Evolutionary conservation across 1,140 invertebrate species (phyloP), one percentile per base, ranked within the genome.

Genomic region (Hypsibius dujardini): DNA sequence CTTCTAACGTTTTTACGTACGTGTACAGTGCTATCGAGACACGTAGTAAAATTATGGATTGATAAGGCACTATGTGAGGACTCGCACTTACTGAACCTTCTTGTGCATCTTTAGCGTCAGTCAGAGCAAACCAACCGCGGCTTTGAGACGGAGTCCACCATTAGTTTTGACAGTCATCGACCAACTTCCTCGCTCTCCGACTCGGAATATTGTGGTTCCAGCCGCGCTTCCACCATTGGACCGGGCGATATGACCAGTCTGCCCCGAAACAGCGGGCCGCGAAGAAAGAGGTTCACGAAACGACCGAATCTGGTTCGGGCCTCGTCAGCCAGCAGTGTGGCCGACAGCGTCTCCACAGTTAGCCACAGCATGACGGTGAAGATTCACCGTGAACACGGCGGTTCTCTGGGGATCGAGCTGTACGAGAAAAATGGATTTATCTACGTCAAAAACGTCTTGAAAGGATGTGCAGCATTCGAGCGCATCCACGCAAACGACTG

Each of bases 121-220:
- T n/a, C n/a, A n/a, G 50, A 56, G n/a, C 50, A n/a, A n/a, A 56
- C 50, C 7, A 56, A 56, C n/a, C 50, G 50, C 50, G 50, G 50
- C 50, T 56, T 7, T 56, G 50, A 56, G n/a, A 56, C 50, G 7
- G 50, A 56, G 50, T 56, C 50, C 7, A 56, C 50, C 7, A 56
- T 56, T n/a, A 56, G 7, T n/a, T 7, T 7, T n/a, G 50, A 56
- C 50, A 56, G 50, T 7, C n/a, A n/a, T n/a, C n/a, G n/a, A n/a
- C n/a, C n/a, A n/a, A n/a, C n/a, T n/a, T 56, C 50, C n/a, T 56
- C 50, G 50, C n/a, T 7, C n/a, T 56, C 50, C 7, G 50, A 56
- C 50, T 56, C 50, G n/a, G 50, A 56, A n/a, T 56, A 7, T 56
- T 7, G n/a, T 56, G 50, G 50, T n/a, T 56, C 50, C 7, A 56